A percentile compares a stretch with the other conserved stretches of the same genome.
Evolutionary conservation across 2,113 vertebrate species (phyloP).

Genomic region (Saguinus imperator): DNA sequence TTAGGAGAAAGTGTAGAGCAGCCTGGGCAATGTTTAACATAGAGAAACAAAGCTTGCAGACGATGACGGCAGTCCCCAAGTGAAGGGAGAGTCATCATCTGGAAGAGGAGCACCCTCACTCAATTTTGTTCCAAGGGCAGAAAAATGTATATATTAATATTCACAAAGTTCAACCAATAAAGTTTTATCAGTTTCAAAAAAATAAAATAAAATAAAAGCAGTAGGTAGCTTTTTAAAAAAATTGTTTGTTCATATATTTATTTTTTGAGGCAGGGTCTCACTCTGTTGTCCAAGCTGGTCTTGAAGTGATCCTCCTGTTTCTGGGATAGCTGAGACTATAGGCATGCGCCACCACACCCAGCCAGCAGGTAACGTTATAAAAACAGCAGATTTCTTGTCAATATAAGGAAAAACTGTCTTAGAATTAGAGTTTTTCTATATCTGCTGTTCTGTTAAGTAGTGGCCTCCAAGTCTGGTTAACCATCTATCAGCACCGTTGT

Average conservation of each 20-base stretch:
- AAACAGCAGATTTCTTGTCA: background rate
- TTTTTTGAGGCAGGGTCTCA: no score
- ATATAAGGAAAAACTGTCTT: background rate
- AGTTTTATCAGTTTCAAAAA: no score
- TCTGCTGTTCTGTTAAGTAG: background rate
- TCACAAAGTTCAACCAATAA: no score
- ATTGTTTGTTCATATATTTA: no score
- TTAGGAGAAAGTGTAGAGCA: background rate
- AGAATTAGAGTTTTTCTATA: background rate
- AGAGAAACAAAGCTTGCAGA: constrained; percentile 13
- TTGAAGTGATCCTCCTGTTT: no score
- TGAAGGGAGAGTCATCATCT: background rate
- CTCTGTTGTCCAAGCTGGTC: no score
- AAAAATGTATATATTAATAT: background rate
- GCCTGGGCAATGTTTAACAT: constrained; percentile 2
- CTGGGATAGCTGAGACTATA: no score
- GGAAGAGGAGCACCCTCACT: background rate
- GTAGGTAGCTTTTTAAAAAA: background rate
- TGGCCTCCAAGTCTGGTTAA: background rate
- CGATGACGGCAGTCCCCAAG: background rate
- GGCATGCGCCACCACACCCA: no score
- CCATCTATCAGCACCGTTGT: background rate
- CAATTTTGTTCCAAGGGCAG: background rate
- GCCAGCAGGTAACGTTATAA: background rate
- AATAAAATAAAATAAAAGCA: background rate